Evolutionary conservation across 2,113 vertebrate species (phyloP).

Genomic region (Forbesichthys agassizii): DNA sequence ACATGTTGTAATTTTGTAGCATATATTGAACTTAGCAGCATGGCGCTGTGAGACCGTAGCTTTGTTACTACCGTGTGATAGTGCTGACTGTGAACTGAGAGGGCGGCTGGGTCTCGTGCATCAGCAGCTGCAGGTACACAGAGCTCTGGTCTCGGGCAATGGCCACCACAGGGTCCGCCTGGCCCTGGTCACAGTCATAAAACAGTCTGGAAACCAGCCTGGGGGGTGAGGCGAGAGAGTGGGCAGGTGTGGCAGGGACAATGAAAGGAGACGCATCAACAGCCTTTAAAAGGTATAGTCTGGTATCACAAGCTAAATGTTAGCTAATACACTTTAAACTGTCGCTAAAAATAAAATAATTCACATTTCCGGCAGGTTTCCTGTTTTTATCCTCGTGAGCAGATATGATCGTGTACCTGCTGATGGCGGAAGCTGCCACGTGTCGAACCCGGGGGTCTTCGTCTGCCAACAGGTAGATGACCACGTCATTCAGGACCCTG

Average conservation of each 20-base stretch:
- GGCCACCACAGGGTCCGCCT: constrained; percentile 92
- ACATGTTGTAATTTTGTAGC: too few species aligned
- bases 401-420: constrained; percentile 75
- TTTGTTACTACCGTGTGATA: constrained; percentile 84
- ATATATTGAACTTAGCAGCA: neutral
- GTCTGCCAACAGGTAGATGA: constrained; percentile 89
- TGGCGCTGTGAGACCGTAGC: neutral
- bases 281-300: too few species aligned
- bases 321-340: too few species aligned
- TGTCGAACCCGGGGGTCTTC: constrained; percentile 94
- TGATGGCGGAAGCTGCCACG: constrained; percentile 82
- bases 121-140: constrained; percentile 90
- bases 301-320: too few species aligned
- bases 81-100: constrained; percentile 94
- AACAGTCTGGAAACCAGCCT: constrained; percentile 93
- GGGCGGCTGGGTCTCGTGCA: constrained; percentile 92
- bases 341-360: too few species aligned
- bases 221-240: neutral
- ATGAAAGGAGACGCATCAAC: neutral
- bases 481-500: constrained; percentile 83
- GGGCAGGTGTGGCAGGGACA: too few species aligned
- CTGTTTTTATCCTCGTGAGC: too few species aligned
- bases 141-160: constrained; percentile 93
- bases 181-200: constrained; percentile 92
- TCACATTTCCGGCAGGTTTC: too few species aligned